Evolutionary conservation across 2,113 vertebrate genomes (phyloP), one percentile per base, ranked within the genome.

Genomic region (Oostethus manadensis): DNA sequence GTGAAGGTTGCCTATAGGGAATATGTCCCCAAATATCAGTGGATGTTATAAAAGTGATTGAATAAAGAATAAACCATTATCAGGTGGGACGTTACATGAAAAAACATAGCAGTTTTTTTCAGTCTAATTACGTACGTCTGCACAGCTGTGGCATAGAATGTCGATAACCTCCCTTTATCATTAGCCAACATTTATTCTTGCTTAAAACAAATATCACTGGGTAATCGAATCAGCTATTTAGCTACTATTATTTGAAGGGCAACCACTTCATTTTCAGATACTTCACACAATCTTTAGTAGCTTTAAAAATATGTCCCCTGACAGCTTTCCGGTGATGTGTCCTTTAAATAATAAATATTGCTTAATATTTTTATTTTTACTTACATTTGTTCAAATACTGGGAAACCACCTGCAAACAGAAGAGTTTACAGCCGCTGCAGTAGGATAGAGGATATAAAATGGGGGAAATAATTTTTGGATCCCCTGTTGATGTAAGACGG

Each of bases 191-290:
- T 67, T 58, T 59, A 59, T 35, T 68, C 21, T 33, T 33, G 14
- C 56, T 13, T 46, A 17, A 64, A 54, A 61, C 35, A 58, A 64
- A 64, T 49, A 64, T 64, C 51, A 76, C 13, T 10, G 35, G 5
- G 56, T 54, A 57, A 57, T 61, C n/a, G n/a, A 67, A 58, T 73
- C 50, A 47, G 17, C 10, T n/a, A 46, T 18, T 46, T 7, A 18
- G 66, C n/a, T n/a, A 17, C 40, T 62, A 56, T 7, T 33, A 61
- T 58, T 70, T 42, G 62, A 78, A 71, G 42, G 64, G 53, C 53
- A 73, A 22, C 23, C 35, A n/a, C 33, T 58, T 47, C 33, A 68
- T 62, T 60, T 54, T 46, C 58, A 33, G 29, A 33, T 33, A 33
- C 29, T 47, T 62, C 40, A 53, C 46, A 56, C 29, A 3, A 10